A percentile compares a stretch with the other conserved stretches of the same genome.
These are phyloP conservation scores for Incurvaria masculella DNA, from an alignment of 2,888 invertebrate species.

Conservation along the genomic window DNA sequence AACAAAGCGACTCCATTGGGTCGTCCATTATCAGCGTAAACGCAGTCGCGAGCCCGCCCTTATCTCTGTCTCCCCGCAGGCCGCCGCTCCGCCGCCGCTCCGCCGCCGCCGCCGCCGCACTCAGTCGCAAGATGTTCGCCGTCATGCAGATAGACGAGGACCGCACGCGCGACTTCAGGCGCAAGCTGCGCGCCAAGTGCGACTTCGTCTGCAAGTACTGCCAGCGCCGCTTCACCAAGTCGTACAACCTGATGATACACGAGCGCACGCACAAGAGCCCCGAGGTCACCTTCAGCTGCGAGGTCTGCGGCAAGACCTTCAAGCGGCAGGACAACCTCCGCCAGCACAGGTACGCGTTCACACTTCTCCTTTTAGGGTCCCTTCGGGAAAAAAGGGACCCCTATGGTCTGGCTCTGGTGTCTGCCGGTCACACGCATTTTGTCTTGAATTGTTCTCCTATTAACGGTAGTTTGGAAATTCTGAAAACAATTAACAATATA, in stretches of 20 bases:
- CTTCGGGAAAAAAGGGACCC: no score
- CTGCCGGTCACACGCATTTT: no score
- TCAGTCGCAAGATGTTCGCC: slow-evolving; percentile 74
- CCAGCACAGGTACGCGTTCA: slow-evolving; percentile 97
- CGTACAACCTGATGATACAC: slow-evolving; percentile 98
- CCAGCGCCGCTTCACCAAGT: slow-evolving; percentile 96
- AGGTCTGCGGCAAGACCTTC: slow-evolving; percentile 97
- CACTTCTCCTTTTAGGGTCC: no score
- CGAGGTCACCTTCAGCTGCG: slow-evolving; percentile 95
- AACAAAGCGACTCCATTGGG: no score
- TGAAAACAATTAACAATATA: no score
- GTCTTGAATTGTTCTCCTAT: no score
- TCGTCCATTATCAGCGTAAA: no score
- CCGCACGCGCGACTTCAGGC: slow-evolving; percentile 80
- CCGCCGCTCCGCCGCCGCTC: slow-evolving; percentile 41
- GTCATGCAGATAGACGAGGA: slow-evolving; percentile 90
- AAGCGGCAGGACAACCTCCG: slow-evolving; percentile 95
- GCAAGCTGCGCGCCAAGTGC: slow-evolving; percentile 90
- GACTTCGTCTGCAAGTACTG: slow-evolving; percentile 99
- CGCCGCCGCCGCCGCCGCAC: slow-evolving; percentile 47
- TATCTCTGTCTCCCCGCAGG: slow-evolving; percentile 22
- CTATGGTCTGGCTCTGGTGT: no score
- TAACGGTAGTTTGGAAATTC: no score
- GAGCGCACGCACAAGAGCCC: slow-evolving; percentile 97
- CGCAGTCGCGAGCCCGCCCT: no score